Evolutionary conservation across 2,888 invertebrate genomes (phyloP).

Genomic region (Leucophenga maculata): DNA sequence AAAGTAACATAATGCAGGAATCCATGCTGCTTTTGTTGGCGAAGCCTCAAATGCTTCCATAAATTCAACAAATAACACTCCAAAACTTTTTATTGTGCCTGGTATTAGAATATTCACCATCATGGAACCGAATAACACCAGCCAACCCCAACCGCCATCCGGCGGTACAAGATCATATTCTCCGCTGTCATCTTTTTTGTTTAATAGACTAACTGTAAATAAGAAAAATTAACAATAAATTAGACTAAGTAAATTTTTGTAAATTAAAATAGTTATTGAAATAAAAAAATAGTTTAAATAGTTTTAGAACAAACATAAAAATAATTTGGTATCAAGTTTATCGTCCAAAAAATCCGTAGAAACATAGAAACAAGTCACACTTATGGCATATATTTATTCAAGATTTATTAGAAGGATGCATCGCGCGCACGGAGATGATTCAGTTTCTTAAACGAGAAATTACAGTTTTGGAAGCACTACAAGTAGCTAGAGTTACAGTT

Average conservation of each 20-base stretch:
- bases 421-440: no score
- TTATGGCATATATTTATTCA: no score
- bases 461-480: not conserved
- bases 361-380: no score
- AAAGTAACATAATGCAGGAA: constrained; percentile 90
- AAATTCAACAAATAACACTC: constrained; percentile 87
- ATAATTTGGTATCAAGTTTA: no score
- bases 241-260: not conserved
- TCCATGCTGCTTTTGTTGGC: constrained; percentile 83
- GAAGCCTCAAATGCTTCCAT: constrained; percentile 83
- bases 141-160: constrained; percentile 91
- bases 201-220: constrained; percentile 57
- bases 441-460: no score
- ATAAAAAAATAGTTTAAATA: not conserved
- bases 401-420: no score
- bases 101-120: constrained; percentile 88
- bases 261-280: no score
- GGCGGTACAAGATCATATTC: constrained; percentile 85
- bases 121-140: constrained; percentile 81
- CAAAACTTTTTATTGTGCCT: constrained; percentile 90
- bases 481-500: not conserved
- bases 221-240: not conserved
- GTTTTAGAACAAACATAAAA: no score
- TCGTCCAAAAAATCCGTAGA: no score
- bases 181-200: constrained; percentile 59